Evolutionary conservation across 2,113 vertebrate species (phyloP), one percentile per base, ranked within the genome.

Genomic region (Psilopsiagon aurifrons): DNA sequence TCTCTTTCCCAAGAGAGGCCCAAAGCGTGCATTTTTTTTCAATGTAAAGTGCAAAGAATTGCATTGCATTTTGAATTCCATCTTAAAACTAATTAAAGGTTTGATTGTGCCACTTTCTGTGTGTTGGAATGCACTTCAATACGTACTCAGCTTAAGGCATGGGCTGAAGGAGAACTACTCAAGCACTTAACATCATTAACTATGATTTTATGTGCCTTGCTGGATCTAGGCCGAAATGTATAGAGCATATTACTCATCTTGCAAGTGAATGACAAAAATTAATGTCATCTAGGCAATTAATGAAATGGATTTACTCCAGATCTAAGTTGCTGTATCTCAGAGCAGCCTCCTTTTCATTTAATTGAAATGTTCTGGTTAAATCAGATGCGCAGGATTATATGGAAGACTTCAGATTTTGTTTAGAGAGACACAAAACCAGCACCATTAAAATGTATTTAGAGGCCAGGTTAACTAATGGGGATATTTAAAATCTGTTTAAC

Each of bases 61-160:
- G 87, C 94, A 96, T 55, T 94, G 85, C 29, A 94, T 94, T 96
- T 95, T 90, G 84, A 92, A 95, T 96, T 92, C 80, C 55, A 96
- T 83, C 90, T 91, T 85, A 87, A 94, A 95, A 90, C 91, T 96
- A 92, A 97, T 97, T 96, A 95, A 93, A 94, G 76, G 31, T 71
- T 91, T 94, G 92, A 95, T 90, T 94, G 84, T 94, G 78, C 83
- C 83, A 47, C 69, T 91, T 88, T 88, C 57, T 88, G 73, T 92
- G 79, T 88, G 63, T 44, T 83, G 87, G 67, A 94, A 93, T 60
- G 77, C 35, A 73, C 70, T 71, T 81, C 77, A 86, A 37, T 64
- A 79, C 17, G 33, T 39, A 62, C 74, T 92, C 81, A 66, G 73
- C 28, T 86, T 89, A 91, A 96, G 77, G 57, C 80, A n/a, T 24